These are phyloP conservation scores for Tachina fera DNA, from an alignment of 2,888 invertebrate genomes.

Conservation along the genomic window DNA sequence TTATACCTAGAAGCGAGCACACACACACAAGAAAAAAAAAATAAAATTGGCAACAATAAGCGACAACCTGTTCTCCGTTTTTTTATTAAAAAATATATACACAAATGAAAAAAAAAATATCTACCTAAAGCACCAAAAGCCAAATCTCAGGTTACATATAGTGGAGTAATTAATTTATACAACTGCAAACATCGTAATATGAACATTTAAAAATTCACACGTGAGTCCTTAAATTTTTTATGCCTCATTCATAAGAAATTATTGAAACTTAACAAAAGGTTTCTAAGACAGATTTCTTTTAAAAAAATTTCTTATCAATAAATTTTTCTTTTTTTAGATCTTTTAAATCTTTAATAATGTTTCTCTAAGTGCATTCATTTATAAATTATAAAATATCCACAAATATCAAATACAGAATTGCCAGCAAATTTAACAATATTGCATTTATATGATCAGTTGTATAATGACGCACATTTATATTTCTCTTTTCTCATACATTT, in stretches of 20 bases:
- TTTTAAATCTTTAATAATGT: neutral
- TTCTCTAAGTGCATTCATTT: conserved; percentile 11
- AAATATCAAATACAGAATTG: neutral
- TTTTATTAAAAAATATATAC: conserved; percentile 13
- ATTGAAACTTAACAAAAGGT: too few species aligned
- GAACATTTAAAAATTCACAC: too few species aligned
- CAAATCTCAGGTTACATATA: conserved; percentile 57
- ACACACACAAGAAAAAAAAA: neutral
- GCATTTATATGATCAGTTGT: conserved; percentile 27
- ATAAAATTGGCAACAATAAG: conserved; percentile 60
- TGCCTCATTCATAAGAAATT: conserved; percentile 3
- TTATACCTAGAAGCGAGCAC: conserved; percentile 41
- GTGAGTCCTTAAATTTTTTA: conserved; percentile 27
- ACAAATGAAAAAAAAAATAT: conserved; percentile 34
- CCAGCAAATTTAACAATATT: neutral
- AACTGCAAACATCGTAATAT: conserved; percentile 42
- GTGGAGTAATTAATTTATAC: conserved; percentile 68
- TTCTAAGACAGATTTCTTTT: too few species aligned
- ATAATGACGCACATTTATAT: conserved; percentile 58
- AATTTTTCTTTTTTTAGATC: neutral
- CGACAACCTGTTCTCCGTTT: conserved; percentile 61
- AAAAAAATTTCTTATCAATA: too few species aligned
- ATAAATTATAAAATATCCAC: neutral
- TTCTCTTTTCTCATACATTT: neutral
- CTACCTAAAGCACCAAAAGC: conserved; percentile 18